These are phyloP conservation scores for Philopedon plagiatum DNA, from an alignment of 2,888 invertebrate genomes.

Conservation along the genomic window DNA sequence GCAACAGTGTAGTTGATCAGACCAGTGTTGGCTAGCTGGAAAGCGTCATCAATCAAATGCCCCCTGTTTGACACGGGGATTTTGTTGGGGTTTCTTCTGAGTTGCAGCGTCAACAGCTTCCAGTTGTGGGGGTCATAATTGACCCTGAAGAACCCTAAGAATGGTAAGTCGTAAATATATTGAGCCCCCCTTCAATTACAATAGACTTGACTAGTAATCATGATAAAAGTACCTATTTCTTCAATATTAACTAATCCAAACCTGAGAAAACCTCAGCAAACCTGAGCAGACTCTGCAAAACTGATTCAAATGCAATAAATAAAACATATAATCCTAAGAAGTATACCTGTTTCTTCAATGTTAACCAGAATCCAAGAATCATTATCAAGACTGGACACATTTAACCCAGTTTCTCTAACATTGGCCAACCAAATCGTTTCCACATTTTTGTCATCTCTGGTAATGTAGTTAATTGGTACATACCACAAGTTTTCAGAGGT, in stretches of 20 bases:
- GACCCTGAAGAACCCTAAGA: constrained; percentile 74
- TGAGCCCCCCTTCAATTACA: too few relatives aligned
- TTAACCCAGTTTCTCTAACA: constrained; percentile 57
- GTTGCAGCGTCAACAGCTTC: constrained; percentile 70
- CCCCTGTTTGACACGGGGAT: constrained; percentile 76
- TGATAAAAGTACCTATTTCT: too few relatives aligned
- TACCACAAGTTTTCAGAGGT: constrained; percentile 70
- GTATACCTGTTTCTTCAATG: constrained; percentile 73
- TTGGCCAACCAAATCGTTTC: constrained; percentile 61
- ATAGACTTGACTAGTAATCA: too few relatives aligned
- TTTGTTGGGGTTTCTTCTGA: constrained; percentile 65
- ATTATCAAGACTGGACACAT: constrained; percentile 56
- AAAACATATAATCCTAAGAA: too few relatives aligned
- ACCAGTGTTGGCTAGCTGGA: constrained; percentile 75
- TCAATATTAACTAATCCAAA: too few relatives aligned
- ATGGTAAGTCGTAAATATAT: not conserved
- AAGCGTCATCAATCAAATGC: constrained; percentile 82
- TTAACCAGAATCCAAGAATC: constrained; percentile 75
- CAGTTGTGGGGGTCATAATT: constrained; percentile 76
- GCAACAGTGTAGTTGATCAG: constrained; percentile 74
- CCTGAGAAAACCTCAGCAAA: too few relatives aligned
- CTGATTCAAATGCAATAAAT: too few relatives aligned
- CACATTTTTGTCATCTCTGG: constrained; percentile 55
- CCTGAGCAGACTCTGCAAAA: too few relatives aligned
- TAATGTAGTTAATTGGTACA: constrained; percentile 73